Percentiles rank a stretch among this genome's conserved stretches.
phyloP scores from a whole-genome alignment of 64 coral and sea anemone genomes.

The Stichodactyla helianthus region DNA sequence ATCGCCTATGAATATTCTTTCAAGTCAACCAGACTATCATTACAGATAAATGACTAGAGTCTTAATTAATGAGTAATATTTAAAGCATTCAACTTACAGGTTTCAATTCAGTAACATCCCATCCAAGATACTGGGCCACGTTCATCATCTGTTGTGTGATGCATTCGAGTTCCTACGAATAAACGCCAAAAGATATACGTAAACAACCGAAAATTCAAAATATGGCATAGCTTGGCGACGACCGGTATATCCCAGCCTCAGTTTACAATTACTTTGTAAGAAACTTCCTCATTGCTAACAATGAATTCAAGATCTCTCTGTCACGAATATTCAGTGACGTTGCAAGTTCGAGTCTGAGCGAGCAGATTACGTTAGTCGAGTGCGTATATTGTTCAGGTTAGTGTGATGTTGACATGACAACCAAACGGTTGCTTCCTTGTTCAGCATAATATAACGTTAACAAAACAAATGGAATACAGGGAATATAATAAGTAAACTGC shows the following conservation, averaged over 20 bases:
- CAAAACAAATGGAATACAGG: too few species aligned
- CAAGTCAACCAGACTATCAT: too few species aligned
- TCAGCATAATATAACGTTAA: too few species aligned
- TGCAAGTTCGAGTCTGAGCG: not conserved
- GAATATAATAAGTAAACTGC: not conserved
- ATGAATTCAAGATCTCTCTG: not conserved
- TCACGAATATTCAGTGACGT: not conserved
- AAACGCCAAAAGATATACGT: not conserved
- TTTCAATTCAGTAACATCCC: constrained; percentile 97
- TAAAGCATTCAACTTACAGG: constrained; percentile 66
- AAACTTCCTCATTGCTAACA: not conserved
- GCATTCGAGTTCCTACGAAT: constrained; percentile 88
- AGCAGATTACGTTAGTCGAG: not conserved
- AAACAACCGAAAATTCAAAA: not conserved
- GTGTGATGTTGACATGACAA: not conserved
- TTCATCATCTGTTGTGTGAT: constrained; percentile 99
- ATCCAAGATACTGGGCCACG: constrained; percentile 93
- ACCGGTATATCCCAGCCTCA: not conserved
- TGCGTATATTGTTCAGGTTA: not conserved
- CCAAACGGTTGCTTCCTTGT: not conserved
- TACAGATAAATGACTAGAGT: too few species aligned
- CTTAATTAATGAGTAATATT: too few species aligned
- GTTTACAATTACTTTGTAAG: not conserved
- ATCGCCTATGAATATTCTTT: too few species aligned
- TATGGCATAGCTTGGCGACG: too few species aligned